phyloP scores from a whole-genome alignment of 2,888 invertebrate species.

The Megamerina dolium region DNA sequence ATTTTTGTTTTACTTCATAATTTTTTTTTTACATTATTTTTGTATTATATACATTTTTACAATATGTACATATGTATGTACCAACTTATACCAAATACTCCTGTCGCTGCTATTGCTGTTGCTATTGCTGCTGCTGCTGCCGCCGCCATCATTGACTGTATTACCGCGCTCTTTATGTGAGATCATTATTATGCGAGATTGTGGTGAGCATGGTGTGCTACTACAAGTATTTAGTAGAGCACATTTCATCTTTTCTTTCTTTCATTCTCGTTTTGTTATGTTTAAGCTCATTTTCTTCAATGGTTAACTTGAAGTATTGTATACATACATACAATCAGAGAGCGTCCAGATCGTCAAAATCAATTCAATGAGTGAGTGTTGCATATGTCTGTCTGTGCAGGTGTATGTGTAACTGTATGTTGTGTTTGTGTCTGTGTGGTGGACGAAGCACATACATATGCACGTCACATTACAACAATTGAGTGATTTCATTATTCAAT shows the following conservation, averaged over 20 bases:
- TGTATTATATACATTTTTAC: neutral
- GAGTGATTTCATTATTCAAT: too few relatives aligned
- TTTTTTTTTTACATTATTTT: constrained; percentile 9
- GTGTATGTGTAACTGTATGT: too few relatives aligned
- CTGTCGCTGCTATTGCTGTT: constrained; percentile 5
- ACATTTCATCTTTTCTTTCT: neutral
- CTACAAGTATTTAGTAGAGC: neutral
- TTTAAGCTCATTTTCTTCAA: neutral
- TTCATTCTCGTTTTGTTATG: neutral
- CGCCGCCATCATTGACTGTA: too few relatives aligned
- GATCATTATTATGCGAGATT: constrained; percentile 42
- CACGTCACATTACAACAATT: too few relatives aligned
- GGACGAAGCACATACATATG: too few relatives aligned
- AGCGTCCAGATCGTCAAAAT: too few relatives aligned
- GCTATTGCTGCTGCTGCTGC: constrained; percentile 11
- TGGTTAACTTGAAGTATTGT: too few relatives aligned
- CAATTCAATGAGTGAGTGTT: too few relatives aligned
- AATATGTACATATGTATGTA: neutral
- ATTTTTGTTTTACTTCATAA: constrained; percentile 16
- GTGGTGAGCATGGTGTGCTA: too few relatives aligned
- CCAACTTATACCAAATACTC: neutral
- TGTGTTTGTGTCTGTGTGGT: too few relatives aligned
- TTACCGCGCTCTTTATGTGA: constrained; percentile 29
- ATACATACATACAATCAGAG: too few relatives aligned
- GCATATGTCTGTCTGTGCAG: too few relatives aligned